These are phyloP conservation scores for Pangasius krempfi DNA, from an alignment of 2,797 vertebrate species.

Conservation along the genomic window DNA sequence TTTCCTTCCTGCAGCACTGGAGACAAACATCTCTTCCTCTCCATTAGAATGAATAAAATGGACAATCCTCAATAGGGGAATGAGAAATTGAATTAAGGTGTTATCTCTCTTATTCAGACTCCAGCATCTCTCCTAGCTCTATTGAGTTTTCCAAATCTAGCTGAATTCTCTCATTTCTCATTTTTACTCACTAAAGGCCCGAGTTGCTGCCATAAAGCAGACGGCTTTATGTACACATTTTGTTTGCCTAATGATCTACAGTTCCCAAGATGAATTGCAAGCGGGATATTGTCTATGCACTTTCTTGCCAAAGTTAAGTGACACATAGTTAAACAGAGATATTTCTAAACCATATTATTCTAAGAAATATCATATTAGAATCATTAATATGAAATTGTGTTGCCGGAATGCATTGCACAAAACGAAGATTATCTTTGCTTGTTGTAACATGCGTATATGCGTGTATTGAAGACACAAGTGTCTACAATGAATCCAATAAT, in stretches of 20 bases:
- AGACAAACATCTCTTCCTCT: constrained; percentile 52
- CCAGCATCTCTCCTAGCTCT: constrained; percentile 54
- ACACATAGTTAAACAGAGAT: background rate
- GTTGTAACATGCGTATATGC: background rate
- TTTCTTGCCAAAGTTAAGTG: background rate
- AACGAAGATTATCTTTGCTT: background rate
- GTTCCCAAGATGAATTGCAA: background rate
- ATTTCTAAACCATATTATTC: background rate
- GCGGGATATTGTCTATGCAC: background rate
- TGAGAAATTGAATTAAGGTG: constrained; percentile 67
- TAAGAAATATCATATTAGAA: background rate
- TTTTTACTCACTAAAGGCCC: constrained; percentile 15
- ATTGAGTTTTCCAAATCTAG: constrained; percentile 29
- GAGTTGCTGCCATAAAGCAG: background rate
- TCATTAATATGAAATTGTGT: background rate
- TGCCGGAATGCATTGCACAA: background rate
- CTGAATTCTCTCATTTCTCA: constrained; percentile 46
- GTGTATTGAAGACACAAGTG: background rate
- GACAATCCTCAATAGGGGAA: constrained; percentile 60
- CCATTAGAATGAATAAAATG: constrained; percentile 64
- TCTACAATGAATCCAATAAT: background rate
- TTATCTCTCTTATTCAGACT: constrained; percentile 64
- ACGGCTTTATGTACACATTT: background rate
- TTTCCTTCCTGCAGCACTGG: constrained; percentile 13
- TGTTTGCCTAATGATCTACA: constrained; percentile 5